phyloP scores from a whole-genome alignment of 2,113 vertebrate genomes.

The human region GRCh38 chr13:62345001-62345500 shows the following conservation, averaged over 20 bases:
- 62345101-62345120: background rate
- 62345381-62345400: background rate
- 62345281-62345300: background rate
- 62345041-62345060: background rate
- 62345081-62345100: background rate
- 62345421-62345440: background rate
- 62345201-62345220: background rate
- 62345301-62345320: background rate
- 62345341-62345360: background rate
- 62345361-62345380: background rate
- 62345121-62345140: background rate
- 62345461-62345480: background rate
- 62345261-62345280: background rate
- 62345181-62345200: background rate
- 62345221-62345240: background rate
- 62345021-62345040: background rate
- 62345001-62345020: background rate
- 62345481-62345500: background rate
- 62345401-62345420: background rate
- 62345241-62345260: background rate
- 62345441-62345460: background rate
- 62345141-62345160: background rate
- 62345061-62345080: background rate
- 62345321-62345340: background rate
- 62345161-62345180: background rate